A percentile compares a stretch with the other conserved stretches of the same genome.
Evolutionary conservation across 2,113 vertebrate species (phyloP).

Genomic region (Petrocephalus microphthalmus): DNA sequence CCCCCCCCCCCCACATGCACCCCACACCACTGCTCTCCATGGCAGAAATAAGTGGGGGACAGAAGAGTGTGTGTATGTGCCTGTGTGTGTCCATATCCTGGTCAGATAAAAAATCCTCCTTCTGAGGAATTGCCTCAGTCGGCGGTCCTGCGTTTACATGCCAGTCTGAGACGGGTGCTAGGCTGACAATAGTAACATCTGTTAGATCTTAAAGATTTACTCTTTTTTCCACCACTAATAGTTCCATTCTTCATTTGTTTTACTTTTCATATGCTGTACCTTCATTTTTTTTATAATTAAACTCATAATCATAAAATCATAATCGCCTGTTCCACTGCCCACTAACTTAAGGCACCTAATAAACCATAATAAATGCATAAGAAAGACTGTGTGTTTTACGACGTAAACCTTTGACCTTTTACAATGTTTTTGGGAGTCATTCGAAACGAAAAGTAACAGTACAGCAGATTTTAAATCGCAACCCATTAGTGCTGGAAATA

Average conservation of each 20-base stretch:
- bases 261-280: neutral
- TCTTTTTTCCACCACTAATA: neutral
- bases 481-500: slow-evolving; percentile 54
- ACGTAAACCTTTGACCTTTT: neutral
- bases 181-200: neutral
- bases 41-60: neutral
- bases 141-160: neutral
- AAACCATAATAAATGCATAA: neutral
- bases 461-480: slow-evolving; percentile 29
- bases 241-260: neutral
- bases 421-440: neutral
- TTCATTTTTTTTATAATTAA: neutral
- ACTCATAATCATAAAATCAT: neutral
- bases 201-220: neutral
- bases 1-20: no score
- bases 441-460: neutral
- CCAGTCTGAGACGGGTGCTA: neutral
- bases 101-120: neutral
- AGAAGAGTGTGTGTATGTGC: neutral
- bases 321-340: neutral
- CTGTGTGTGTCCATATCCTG: neutral
- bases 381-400: neutral
- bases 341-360: neutral
- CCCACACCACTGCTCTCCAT: slow-evolving; percentile 11
- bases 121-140: no score